phyloP scores from a whole-genome alignment of 2,797 vertebrate genomes.

The Manis pentadactyla region DNA sequence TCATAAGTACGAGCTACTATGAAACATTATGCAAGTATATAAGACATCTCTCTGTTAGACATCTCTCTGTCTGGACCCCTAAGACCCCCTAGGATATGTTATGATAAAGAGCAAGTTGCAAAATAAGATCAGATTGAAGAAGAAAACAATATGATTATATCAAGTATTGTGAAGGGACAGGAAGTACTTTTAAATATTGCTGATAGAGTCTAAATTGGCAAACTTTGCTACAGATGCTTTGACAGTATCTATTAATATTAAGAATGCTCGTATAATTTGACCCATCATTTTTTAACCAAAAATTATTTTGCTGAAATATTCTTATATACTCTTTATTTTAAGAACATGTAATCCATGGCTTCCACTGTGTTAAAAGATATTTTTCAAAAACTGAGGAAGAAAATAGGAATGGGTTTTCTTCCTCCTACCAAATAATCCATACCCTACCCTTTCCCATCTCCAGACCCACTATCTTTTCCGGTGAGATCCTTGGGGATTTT shows the following conservation, averaged over 20 bases:
- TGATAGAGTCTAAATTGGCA: neutral
- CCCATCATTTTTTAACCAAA: neutral
- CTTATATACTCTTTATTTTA: neutral
- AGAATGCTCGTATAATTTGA: neutral
- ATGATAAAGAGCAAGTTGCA: neutral
- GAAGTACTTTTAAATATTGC: neutral
- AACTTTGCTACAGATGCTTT: neutral
- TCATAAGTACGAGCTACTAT: neutral
- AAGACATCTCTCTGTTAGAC: no score
- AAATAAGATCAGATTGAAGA: neutral
- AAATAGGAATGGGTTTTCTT: neutral
- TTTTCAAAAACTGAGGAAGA: neutral
- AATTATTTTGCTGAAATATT: neutral
- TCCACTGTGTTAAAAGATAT: neutral
- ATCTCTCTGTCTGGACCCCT: neutral
- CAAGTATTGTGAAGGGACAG: neutral
- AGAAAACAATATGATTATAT: neutral
- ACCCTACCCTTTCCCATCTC: neutral
- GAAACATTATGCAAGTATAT: neutral
- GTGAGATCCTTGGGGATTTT: neutral
- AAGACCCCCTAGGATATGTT: no score
- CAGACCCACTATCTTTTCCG: neutral
- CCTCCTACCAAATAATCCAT: rapidly evolving
- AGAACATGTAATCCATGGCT: neutral
- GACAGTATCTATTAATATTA: neutral